Conservation (phyloP, 2,797 vertebrate genomes). For the Characodon lateralis region DNA sequence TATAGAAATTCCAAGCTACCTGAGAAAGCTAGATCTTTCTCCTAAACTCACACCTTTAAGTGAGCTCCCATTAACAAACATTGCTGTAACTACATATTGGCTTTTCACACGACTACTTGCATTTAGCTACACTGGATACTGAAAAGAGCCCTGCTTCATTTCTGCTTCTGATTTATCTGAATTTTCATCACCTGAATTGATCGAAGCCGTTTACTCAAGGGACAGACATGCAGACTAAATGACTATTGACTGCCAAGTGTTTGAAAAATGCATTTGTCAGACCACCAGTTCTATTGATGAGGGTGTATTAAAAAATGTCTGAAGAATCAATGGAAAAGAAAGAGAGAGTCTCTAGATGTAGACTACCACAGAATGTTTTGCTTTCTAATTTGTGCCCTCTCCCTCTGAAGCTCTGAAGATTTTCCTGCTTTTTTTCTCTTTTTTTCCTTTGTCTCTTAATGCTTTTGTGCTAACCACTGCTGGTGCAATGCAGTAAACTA, state of each 20-base stretch:
- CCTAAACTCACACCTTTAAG: slow-evolving; percentile 41
- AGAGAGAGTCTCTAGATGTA: slow-evolving; percentile 51
- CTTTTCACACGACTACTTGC: slow-evolving; percentile 56
- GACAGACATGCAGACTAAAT: slow-evolving; percentile 78
- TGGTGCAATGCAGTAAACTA: slow-evolving; percentile 83
- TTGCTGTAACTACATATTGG: slow-evolving; percentile 49
- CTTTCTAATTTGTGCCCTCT: slow-evolving; percentile 37
- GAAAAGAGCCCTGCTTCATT: slow-evolving; percentile 46
- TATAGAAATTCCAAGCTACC: not conserved
- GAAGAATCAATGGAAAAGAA: slow-evolving; percentile 64
- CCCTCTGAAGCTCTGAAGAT: slow-evolving; percentile 19
- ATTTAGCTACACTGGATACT: slow-evolving; percentile 48
- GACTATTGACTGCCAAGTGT: slow-evolving; percentile 79
- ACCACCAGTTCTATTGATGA: slow-evolving; percentile 77
- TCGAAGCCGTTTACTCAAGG: slow-evolving; percentile 73
- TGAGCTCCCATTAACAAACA: slow-evolving; percentile 58
- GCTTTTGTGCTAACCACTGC: slow-evolving; percentile 71
- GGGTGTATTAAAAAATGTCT: slow-evolving; percentile 77
- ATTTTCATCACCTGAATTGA: slow-evolving; percentile 79
- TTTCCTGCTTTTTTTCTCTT: slow-evolving; percentile 40
- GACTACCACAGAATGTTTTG: slow-evolving; percentile 49
- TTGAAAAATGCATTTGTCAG: slow-evolving; percentile 82
- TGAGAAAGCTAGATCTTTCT: slow-evolving; percentile 22
- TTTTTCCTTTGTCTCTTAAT: slow-evolving; percentile 66
- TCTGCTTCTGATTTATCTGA: slow-evolving; percentile 71